Evolutionary conservation across 2,797 vertebrate genomes (phyloP).

Genomic region (Oreortyx pictus): DNA sequence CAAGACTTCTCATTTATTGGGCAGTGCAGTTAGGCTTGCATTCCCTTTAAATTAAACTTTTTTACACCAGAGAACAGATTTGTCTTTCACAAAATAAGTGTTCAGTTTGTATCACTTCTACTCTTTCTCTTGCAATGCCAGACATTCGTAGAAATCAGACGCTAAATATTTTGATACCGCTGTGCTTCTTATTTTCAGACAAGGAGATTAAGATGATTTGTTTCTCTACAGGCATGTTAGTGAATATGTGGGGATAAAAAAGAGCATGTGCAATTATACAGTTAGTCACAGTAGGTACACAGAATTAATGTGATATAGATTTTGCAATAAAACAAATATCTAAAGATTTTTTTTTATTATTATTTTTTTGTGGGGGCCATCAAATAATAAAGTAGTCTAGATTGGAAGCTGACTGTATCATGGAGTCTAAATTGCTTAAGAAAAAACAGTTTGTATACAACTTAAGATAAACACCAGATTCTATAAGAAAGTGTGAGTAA

Average conservation of each 20-base stretch:
- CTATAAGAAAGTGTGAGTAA: background rate
- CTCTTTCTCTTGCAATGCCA: background rate
- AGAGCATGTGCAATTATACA: background rate
- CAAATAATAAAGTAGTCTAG: background rate
- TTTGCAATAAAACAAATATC: background rate
- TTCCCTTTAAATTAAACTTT: background rate
- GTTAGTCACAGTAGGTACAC: background rate
- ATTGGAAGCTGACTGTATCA: background rate
- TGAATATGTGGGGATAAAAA: background rate
- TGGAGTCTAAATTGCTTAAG: background rate
- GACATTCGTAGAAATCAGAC: background rate
- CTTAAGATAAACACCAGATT: background rate
- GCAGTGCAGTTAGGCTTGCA: background rate
- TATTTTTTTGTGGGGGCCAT: too few relatives aligned
- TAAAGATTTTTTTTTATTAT: background rate
- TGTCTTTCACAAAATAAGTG: background rate
- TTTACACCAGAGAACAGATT: background rate
- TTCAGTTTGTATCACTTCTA: background rate
- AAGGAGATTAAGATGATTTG: background rate
- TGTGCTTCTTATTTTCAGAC: background rate
- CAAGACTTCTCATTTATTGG: background rate
- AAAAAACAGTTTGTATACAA: background rate
- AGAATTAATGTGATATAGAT: background rate
- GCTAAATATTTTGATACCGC: background rate
- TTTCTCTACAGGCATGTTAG: background rate